Percentiles rank a stretch among this genome's conserved stretches.
Conservation (phyloP, 2,113 vertebrate species). For the Butastur rufipennis region DNA sequence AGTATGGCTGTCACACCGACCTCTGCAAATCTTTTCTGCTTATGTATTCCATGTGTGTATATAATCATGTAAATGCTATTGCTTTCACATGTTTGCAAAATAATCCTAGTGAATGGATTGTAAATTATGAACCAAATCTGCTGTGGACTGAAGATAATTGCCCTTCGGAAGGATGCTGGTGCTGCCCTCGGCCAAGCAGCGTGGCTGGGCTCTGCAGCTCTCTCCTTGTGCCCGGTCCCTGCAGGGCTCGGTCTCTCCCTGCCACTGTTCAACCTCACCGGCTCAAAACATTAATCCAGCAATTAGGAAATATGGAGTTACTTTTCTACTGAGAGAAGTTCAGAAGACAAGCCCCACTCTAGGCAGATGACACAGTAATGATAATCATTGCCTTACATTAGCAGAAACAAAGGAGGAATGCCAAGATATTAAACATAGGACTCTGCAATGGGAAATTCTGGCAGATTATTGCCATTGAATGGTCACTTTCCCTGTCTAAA, state of each 20-base stretch:
- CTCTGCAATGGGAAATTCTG: background rate
- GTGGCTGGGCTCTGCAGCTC: background rate
- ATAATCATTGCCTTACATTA: background rate
- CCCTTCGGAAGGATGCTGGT: too few relatives aligned
- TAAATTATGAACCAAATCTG: background rate
- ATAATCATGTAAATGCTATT: rapidly evolving
- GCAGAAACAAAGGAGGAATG: background rate
- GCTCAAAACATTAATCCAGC: background rate
- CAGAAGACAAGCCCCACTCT: background rate
- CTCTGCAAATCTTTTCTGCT: background rate
- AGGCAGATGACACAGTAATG: background rate
- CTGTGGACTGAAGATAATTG: background rate
- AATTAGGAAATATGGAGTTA: rapidly evolving
- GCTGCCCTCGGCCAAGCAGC: background rate
- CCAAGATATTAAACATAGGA: background rate
- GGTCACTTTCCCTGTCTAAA: background rate
- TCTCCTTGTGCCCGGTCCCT: background rate
- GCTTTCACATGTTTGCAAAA: background rate
- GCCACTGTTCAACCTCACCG: background rate
- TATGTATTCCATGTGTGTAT: background rate
- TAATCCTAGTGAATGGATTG: background rate
- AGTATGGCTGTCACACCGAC: background rate
- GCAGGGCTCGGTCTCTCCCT: background rate
- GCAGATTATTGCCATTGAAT: background rate
- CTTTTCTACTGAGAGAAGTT: background rate